Evolutionary conservation across 2,888 invertebrate species (phyloP), one percentile per base, ranked within the genome.

Genomic region (Drosophila formosana): DNA sequence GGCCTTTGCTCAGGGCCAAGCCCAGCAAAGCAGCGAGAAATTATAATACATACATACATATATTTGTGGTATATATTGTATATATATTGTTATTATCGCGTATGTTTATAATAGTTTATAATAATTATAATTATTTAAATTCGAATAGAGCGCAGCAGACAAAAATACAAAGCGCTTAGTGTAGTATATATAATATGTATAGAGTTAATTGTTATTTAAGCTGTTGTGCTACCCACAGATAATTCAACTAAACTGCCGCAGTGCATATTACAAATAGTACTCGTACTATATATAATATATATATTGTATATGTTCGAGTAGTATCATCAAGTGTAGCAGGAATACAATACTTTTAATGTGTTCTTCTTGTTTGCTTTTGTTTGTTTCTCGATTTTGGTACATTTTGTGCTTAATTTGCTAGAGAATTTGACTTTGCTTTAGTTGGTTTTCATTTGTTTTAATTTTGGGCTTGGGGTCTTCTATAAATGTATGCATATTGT

Each of bases 371-470:
- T 64, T 39, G 52, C 60, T 63, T 65, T 66, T 63, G 57, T 50
- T 61, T 68, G 7, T 26, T 23, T 25, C 30, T 51, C 28, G 32
- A 57, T 70, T 72, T 76, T 76, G 85, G 76, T 72, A 78, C 69
- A 78, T 49, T 72, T 69, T 71, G 66, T 81, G 78, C 89, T 88
- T 85, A 85, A 64, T 52, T 55, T 45, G 67, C 89, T 85, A 85
- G 57, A 72, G 85, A 85, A 85, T 85, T 85, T 85, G 85, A 85
- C 85, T 89, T 85, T 85, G 69, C 89, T 68, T 83, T 70, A 75
- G 55, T 63, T 37, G 46, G 50, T 41, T 41, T 25, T 18, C 1
- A 7, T 52, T 41, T 65, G 46, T 46, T 13, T 4, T 37, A 37
- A 37, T 37, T 37, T 37, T 37, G n/a, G 37, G 37, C n/a, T 37